These are phyloP conservation scores for Myiagra hebetior DNA, from an alignment of 2,113 vertebrate genomes.

Conservation along the genomic window DNA sequence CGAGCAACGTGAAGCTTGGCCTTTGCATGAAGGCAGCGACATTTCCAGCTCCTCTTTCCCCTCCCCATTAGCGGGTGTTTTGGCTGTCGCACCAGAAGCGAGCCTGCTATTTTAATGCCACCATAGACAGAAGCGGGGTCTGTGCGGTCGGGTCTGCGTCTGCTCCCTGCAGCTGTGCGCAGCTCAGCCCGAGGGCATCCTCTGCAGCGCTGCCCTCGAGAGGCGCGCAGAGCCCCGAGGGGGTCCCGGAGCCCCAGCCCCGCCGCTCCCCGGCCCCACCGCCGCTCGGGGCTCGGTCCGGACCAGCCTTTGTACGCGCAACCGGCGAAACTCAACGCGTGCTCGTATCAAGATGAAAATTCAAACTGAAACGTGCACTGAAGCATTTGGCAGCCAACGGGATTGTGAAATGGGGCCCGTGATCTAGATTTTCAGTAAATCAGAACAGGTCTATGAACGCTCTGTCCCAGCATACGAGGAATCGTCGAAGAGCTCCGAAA, in stretches of 20 bases:
- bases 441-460: not conserved
- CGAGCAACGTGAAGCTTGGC: not conserved
- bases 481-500: not conserved
- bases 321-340: not conserved
- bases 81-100: not conserved
- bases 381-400: not conserved
- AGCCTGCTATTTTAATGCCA: not conserved
- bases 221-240: not conserved
- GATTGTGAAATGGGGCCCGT: not conserved
- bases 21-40: not conserved
- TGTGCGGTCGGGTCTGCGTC: too few relatives aligned
- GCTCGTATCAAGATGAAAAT: not conserved
- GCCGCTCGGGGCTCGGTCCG: not conserved
- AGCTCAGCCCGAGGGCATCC: not conserved
- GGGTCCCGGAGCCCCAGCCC: not conserved
- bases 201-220: rapidly evolving
- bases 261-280: not conserved
- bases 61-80: not conserved
- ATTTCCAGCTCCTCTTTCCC: not conserved
- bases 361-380: not conserved
- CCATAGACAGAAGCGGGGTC: rapidly evolving
- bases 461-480: not conserved
- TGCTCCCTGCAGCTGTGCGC: not conserved
- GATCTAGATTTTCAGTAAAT: not conserved
- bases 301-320: rapidly evolving